phyloP scores from a whole-genome alignment of 92 coral and sea anemone species.

The Umimayanthus kanabou region DNA sequence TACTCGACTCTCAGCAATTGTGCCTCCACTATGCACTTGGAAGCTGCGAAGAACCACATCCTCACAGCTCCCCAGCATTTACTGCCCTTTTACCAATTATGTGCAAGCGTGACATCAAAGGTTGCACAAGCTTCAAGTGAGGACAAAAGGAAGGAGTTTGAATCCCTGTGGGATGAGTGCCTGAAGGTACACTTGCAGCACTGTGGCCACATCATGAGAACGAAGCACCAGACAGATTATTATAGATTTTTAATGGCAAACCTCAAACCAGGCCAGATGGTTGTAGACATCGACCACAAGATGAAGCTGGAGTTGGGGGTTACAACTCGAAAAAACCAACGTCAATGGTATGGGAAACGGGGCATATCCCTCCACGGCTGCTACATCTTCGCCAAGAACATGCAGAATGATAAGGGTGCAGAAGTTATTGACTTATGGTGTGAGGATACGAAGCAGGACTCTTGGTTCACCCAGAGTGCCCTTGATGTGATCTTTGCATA shows the following conservation, averaged over 20 bases:
- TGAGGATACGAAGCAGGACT: no score
- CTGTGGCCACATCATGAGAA: conserved; percentile 14
- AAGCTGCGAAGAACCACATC: conserved; percentile 1
- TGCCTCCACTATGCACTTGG: conserved; percentile 6
- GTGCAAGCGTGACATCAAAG: background rate
- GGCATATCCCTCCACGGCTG: no score
- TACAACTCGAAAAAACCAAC: no score
- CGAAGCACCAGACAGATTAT: conserved; percentile 11
- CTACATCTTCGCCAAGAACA: no score
- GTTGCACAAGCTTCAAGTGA: background rate
- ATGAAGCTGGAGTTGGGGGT: no score
- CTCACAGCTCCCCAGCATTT: conserved; percentile 1
- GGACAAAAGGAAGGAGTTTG: background rate
- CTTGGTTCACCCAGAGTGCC: background rate
- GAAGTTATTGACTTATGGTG: no score
- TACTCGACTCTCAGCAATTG: conserved; percentile 17
- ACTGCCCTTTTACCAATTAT: background rate
- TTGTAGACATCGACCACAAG: no score
- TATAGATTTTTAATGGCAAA: background rate
- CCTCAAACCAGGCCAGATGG: no score
- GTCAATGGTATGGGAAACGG: no score
- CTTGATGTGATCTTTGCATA: conserved; percentile 16
- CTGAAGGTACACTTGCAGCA: background rate
- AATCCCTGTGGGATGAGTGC: background rate
- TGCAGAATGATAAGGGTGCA: no score